Percentiles rank a stretch among this genome's conserved stretches.
phyloP scores from a whole-genome alignment of 2,113 vertebrate species.

The Saccopteryx bilineata region DNA sequence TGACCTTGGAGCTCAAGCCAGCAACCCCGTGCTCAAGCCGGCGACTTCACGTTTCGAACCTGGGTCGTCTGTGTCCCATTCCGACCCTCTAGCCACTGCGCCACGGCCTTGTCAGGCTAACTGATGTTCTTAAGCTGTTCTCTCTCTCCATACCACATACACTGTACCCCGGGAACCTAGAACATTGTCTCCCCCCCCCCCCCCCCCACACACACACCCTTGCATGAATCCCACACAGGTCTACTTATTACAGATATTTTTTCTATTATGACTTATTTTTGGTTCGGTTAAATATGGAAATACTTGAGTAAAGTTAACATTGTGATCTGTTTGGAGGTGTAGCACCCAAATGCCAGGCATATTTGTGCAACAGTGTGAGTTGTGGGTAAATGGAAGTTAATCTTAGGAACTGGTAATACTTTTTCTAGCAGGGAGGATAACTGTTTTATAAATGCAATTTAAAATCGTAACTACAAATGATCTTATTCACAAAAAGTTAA shows the following conservation, averaged over 20 bases:
- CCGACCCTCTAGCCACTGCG: too few species aligned
- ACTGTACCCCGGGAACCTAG: neutral
- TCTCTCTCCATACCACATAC: too few species aligned
- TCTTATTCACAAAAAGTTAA: neutral
- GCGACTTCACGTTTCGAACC: too few species aligned
- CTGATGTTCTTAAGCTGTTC: neutral
- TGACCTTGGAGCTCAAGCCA: too few species aligned
- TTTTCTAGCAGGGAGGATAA: neutral
- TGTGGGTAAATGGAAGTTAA: constrained; percentile 39
- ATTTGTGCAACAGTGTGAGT: neutral
- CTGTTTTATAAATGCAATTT: neutral
- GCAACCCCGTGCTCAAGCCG: too few species aligned
- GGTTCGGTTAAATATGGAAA: constrained; percentile 57
- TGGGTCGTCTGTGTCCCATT: too few species aligned
- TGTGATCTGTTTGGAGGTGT: neutral
- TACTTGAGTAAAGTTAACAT: neutral
- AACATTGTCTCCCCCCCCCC: too few species aligned
- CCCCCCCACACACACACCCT: too few species aligned
- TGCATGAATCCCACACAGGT: neutral
- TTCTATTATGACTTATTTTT: constrained; percentile 42
- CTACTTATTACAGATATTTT: constrained; percentile 33
- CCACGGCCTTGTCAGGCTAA: neutral
- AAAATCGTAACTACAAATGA: neutral
- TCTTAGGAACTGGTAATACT: constrained; percentile 49
- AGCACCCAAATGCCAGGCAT: neutral